These are phyloP conservation scores for Polypedilum vanderplanki DNA, from an alignment of 1,140 invertebrate species.

Conservation along the genomic window DNA sequence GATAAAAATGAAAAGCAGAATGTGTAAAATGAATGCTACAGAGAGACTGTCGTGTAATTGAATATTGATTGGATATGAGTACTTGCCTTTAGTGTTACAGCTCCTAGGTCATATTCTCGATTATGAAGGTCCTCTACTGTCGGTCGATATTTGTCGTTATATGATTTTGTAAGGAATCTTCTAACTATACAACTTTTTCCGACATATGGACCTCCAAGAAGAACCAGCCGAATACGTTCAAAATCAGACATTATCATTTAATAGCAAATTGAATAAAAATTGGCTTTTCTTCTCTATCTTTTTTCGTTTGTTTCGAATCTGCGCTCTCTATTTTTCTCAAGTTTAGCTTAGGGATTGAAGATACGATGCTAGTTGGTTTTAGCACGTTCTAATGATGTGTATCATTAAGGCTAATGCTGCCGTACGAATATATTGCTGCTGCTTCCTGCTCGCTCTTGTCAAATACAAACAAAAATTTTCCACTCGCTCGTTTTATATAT, in stretches of 20 bases:
- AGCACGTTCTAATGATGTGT: no score
- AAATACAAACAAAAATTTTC: no score
- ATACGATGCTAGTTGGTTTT: no score
- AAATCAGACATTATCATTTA: constrained; percentile 52
- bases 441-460: no score
- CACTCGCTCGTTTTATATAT: no score
- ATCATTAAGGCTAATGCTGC: no score
- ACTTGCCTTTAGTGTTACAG: constrained; percentile 60
- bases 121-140: constrained; percentile 88
- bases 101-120: constrained; percentile 72
- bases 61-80: neutral
- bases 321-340: neutral
- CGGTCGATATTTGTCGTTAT: constrained; percentile 73
- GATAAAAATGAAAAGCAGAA: constrained; percentile 33
- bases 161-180: constrained; percentile 78
- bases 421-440: no score
- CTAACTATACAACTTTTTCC: constrained; percentile 84
- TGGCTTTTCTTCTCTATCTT: neutral
- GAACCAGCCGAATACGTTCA: constrained; percentile 76
- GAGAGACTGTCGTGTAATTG: neutral
- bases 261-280: neutral
- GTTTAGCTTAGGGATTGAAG: no score
- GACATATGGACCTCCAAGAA: constrained; percentile 73
- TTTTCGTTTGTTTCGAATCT: no score
- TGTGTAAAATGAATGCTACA: neutral